Evolutionary conservation across 2,113 vertebrate genomes (phyloP).

Genomic region (Sander vitreus): DNA sequence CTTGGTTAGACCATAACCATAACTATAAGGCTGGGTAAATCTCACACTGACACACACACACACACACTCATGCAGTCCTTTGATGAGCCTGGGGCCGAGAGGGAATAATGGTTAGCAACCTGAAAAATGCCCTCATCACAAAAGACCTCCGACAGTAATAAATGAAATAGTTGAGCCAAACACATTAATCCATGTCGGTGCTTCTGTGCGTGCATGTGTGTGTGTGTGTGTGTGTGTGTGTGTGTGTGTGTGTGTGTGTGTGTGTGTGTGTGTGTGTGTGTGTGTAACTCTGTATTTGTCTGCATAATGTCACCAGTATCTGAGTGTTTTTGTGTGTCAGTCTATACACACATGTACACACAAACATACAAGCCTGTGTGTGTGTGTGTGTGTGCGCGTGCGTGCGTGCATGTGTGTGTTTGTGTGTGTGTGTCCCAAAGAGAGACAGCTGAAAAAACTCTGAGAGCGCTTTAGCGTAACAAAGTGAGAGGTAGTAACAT

Average conservation of each 20-base stretch:
- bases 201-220: constrained; percentile 32
- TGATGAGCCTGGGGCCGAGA: constrained; percentile 66
- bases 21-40: constrained; percentile 59
- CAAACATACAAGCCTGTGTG: background rate
- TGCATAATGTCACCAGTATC: constrained; percentile 32
- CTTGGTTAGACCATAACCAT: constrained; percentile 69
- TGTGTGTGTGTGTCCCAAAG: background rate
- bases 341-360: background rate
- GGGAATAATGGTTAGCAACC: constrained; percentile 81
- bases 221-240: constrained; percentile 21
- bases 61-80: constrained; percentile 45
- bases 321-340: constrained; percentile 12
- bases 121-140: constrained; percentile 83
- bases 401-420: background rate
- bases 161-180: constrained; percentile 78
- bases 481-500: constrained; percentile 46
- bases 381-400: constrained; percentile 5
- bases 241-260: constrained; percentile 39
- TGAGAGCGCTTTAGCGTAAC: constrained; percentile 23
- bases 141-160: constrained; percentile 80
- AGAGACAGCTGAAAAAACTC: constrained; percentile 31
- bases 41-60: constrained; percentile 24
- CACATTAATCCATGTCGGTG: constrained; percentile 72
- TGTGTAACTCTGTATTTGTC: constrained; percentile 36
- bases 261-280: constrained; percentile 21